Base-by-base conservation (phyloP, 2,113 vertebrate genomes). In the Bufo gargarizans region DNA sequence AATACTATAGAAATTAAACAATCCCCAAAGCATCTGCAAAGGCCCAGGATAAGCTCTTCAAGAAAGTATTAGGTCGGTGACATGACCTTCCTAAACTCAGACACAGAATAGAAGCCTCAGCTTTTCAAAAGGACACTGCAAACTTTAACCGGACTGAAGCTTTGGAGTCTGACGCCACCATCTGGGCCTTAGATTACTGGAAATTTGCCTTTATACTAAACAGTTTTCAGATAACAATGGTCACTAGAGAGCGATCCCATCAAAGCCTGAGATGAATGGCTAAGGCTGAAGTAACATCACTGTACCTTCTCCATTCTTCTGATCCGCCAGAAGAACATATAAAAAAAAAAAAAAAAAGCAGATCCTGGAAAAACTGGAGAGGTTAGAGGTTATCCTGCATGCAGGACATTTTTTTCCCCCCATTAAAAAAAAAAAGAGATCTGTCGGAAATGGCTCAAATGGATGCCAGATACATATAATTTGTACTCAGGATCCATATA, bases 101-200 rank as follows among this genome's bases (percentile, higher is more conserved):
- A 89, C 16, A 86, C 81, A 4, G 47, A 71, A 0, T 58, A 71
- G 69, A 77, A 86, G 22, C 19, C 3, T 4, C 55, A 22, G 17
- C 89, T 56, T 12, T 86, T 20, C 58, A 82, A 59, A 59, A 55
- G 50, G 92, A 3, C 95, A 95, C 61, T 82, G 10, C 1, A 71
- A 90, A 0, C 87, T 94, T 59, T 92, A 74, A 33, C 91, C 91
- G 0, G 85, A 94, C 82, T 95, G 95, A 95, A 47, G 49, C 22
- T 95, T 95, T 53, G 76, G 76, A 82, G n/a, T 90, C 93, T 4
- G 94, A 95, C 53, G 0, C 0, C 61, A 94, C 91, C 65, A 92
- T 93, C 4, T 0, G 93, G 17, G 93, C 93, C 49, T 93, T 88
- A 0, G 81, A 89, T 58, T 89, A 89, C 50, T 89, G 85, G 90